Percentiles rank a stretch among this genome's conserved stretches.
phyloP scores from a whole-genome alignment of 2,888 invertebrate species.

The Phyto melanocephala region DNA sequence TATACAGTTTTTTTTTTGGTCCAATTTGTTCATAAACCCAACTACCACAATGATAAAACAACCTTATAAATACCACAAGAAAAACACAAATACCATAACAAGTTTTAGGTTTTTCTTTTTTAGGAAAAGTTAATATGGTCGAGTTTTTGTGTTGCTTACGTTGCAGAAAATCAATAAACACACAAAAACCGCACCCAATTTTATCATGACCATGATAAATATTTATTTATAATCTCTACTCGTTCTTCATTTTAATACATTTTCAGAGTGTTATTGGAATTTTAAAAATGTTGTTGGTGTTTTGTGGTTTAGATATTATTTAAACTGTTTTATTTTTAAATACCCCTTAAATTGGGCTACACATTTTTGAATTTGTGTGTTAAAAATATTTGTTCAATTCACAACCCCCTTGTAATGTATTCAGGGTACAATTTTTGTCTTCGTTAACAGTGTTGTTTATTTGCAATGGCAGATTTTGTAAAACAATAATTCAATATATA shows the following conservation, averaged over 20 bases:
- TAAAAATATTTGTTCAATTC: too few relatives aligned
- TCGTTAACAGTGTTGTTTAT: too few relatives aligned
- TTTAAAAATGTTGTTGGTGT: background rate
- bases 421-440: too few relatives aligned
- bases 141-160: conserved; percentile 2
- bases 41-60: conserved; percentile 5
- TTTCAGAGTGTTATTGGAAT: background rate
- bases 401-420: too few relatives aligned
- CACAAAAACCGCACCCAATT: conserved; percentile 56
- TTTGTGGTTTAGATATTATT: background rate
- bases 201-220: conserved; percentile 45
- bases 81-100: background rate
- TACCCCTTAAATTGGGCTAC: conserved; percentile 1
- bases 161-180: conserved; percentile 44
- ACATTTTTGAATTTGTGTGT: background rate
- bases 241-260: conserved; percentile 1
- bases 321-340: background rate
- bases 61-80: conserved; percentile 7
- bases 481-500: too few relatives aligned
- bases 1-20: too few relatives aligned
- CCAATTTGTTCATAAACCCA: background rate
- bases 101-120: conserved; percentile 27
- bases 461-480: too few relatives aligned
- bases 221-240: conserved; percentile 21
- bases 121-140: conserved; percentile 1